These are phyloP conservation scores for Ichneumoninae sp. DNA, from an alignment of 2,888 invertebrate genomes.

Conservation along the genomic window DNA sequence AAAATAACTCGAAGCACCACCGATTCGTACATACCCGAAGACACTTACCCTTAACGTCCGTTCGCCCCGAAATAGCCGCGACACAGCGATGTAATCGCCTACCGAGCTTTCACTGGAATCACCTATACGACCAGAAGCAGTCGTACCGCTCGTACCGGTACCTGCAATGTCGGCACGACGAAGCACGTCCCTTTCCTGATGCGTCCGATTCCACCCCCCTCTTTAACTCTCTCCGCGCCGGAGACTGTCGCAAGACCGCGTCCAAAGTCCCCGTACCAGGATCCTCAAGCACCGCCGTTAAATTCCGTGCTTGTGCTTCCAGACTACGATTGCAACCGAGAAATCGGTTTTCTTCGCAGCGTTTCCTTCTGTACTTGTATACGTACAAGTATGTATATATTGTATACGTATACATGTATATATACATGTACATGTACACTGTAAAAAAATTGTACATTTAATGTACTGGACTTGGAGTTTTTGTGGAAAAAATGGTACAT, in stretches of 20 bases:
- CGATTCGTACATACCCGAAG: conserved; percentile 62
- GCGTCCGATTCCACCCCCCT: conserved; percentile 10
- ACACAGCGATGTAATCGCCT: conserved; percentile 71
- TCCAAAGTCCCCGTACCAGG: conserved; percentile 20
- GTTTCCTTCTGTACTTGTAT: background rate
- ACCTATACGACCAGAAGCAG: conserved; percentile 48
- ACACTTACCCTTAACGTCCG: conserved; percentile 70
- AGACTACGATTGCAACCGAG: conserved; percentile 26
- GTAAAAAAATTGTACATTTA: too few species aligned
- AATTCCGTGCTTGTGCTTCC: conserved; percentile 33
- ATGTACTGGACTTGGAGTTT: too few species aligned
- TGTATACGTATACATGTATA: too few species aligned
- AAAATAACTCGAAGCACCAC: conserved; percentile 63
- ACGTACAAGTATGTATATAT: background rate
- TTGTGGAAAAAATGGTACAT: too few species aligned
- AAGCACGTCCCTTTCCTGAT: conserved; percentile 39
- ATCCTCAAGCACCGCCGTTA: conserved; percentile 21
- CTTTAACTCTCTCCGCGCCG: conserved; percentile 16
- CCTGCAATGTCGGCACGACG: conserved; percentile 13
- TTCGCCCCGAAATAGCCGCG: conserved; percentile 67
- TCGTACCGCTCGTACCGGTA: conserved; percentile 17
- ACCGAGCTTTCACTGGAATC: conserved; percentile 68
- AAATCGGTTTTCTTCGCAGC: background rate
- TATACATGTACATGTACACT: too few species aligned
- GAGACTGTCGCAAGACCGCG: conserved; percentile 4